phyloP scores from a whole-genome alignment of 2,113 vertebrate species.

The Eulemur rufifrons region DNA sequence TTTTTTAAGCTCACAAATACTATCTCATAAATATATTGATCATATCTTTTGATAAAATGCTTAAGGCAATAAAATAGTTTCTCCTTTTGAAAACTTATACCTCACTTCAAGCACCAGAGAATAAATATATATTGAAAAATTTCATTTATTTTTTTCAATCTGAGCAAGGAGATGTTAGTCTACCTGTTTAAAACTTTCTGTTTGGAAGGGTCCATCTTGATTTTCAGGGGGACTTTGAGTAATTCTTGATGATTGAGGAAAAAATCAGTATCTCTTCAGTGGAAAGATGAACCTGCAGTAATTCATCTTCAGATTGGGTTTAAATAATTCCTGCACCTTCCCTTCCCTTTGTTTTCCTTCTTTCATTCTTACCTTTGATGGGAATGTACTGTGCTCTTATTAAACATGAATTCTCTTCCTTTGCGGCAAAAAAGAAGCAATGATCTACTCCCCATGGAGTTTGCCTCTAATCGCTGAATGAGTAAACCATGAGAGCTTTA shows the following conservation, averaged over 20 bases:
- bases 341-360: fast-evolving
- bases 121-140: neutral
- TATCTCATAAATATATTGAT: neutral
- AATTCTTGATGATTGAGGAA: neutral
- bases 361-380: neutral
- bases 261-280: neutral
- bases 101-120: neutral
- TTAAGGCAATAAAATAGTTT: neutral
- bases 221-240: neutral
- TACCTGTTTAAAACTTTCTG: neutral
- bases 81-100: neutral
- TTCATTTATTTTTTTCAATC: neutral
- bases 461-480: neutral
- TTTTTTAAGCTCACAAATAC: neutral
- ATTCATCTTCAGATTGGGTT: neutral
- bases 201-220: neutral
- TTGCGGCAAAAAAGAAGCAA: neutral
- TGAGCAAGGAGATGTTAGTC: neutral
- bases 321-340: neutral
- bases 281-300: neutral
- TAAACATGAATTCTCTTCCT: neutral
- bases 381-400: neutral
- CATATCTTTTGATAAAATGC: neutral
- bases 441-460: neutral
- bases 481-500: neutral